A percentile compares a stretch with the other conserved stretches of the same genome.
Evolutionary conservation across 2,797 vertebrate species (phyloP).

Genomic region (Fringilla coelebs): DNA sequence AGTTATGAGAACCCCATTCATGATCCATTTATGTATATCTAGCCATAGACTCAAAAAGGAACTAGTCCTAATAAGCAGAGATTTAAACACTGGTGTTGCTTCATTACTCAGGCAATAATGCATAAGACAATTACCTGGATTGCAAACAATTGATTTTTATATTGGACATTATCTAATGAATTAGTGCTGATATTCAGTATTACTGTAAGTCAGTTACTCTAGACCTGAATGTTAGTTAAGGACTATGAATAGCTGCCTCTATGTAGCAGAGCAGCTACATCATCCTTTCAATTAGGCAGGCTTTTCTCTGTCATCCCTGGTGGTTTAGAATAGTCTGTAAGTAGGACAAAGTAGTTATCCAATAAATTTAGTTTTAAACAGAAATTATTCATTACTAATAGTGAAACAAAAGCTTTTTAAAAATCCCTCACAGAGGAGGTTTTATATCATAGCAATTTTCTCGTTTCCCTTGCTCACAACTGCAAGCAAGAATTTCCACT

Average conservation of each 20-base stretch:
- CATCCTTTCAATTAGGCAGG: neutral
- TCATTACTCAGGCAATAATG: neutral
- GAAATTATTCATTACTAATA: slow-evolving; percentile 6
- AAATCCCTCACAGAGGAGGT: neutral
- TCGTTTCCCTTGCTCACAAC: neutral
- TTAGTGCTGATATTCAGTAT: neutral
- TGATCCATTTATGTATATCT: neutral
- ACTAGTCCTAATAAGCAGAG: neutral
- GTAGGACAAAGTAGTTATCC: neutral
- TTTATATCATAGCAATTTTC: neutral
- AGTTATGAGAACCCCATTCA: neutral
- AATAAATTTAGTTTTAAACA: slow-evolving; percentile 12
- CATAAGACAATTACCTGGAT: neutral
- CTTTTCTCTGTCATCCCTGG: neutral
- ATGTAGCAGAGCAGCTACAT: neutral
- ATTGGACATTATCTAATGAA: neutral
- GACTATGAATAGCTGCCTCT: neutral
- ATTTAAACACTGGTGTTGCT: neutral
- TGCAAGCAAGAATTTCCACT: neutral
- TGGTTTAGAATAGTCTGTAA: neutral
- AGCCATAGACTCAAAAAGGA: neutral
- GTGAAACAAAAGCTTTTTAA: slow-evolving; percentile 9
- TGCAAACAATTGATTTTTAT: neutral
- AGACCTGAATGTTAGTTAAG: neutral
- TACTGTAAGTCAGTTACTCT: neutral